phyloP scores from a whole-genome alignment of 2,888 invertebrate genomes.

The Meloe dianella region DNA sequence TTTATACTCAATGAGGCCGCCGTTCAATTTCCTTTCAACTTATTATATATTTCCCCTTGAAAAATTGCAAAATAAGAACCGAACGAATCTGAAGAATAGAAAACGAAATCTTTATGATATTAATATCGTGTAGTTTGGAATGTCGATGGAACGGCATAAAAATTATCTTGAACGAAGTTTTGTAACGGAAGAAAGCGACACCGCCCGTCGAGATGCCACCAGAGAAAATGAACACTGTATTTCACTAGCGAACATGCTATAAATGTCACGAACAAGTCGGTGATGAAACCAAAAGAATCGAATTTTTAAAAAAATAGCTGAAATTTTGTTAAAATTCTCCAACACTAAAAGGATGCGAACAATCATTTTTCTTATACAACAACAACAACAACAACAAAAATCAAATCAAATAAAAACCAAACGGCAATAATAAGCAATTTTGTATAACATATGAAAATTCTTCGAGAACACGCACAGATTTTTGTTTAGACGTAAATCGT shows the following conservation, averaged over 20 bases:
- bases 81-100: neutral
- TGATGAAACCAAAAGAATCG: constrained; percentile 39
- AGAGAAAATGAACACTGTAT: constrained; percentile 41
- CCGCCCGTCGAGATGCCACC: constrained; percentile 35
- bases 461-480: neutral
- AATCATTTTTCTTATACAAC: neutral
- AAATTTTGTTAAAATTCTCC: constrained; percentile 17
- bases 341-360: neutral
- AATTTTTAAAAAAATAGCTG: constrained; percentile 37
- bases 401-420: too few species aligned
- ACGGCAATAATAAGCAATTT: neutral
- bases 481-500: neutral
- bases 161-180: constrained; percentile 13
- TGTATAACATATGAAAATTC: neutral
- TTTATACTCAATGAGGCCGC: constrained; percentile 27
- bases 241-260: constrained; percentile 40
- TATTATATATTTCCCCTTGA: constrained; percentile 26
- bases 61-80: constrained; percentile 23
- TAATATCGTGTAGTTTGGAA: too few species aligned
- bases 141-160: neutral
- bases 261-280: constrained; percentile 36
- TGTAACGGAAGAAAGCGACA: constrained; percentile 18
- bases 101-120: neutral
- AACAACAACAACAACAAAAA: too few species aligned
- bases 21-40: constrained; percentile 33